Conservation (phyloP, 2,888 invertebrate species). For the Hecatera dysodea region DNA sequence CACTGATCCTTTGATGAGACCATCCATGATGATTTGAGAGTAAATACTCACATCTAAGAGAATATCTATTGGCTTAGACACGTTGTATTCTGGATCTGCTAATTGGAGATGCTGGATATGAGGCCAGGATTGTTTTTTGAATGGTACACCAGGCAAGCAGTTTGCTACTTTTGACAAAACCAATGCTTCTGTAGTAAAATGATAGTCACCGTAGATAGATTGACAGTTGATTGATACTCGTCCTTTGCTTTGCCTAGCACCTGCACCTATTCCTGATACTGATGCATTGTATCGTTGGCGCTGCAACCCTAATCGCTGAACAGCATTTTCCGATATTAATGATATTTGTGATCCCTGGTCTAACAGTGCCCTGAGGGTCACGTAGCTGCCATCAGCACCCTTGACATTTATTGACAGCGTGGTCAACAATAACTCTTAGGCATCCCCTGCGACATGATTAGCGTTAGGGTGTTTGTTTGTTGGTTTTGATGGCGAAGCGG, state of each 20-base stretch:
- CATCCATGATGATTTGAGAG: conserved; percentile 15
- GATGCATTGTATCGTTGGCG: no score
- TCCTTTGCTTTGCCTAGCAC: no score
- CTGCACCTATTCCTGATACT: no score
- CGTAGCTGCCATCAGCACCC: neutral
- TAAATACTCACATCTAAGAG: conserved; percentile 14
- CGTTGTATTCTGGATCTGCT: conserved; percentile 16
- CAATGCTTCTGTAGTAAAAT: conserved; percentile 12
- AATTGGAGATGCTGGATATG: conserved; percentile 9
- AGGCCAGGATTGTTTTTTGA: conserved; percentile 15
- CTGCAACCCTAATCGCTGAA: neutral
- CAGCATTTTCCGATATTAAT: conserved; percentile 18
- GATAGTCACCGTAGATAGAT: conserved; percentile 12
- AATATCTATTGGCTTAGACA: conserved; percentile 7
- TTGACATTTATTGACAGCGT: neutral
- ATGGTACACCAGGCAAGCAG: neutral
- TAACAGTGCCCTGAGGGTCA: conserved; percentile 5
- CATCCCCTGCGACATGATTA: conserved; percentile 10
- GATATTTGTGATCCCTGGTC: conserved; percentile 16
- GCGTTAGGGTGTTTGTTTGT: neutral
- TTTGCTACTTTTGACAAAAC: conserved; percentile 11
- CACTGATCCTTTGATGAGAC: conserved; percentile 15
- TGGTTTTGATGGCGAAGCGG: conserved; percentile 1
- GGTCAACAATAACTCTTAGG: conserved; percentile 4
- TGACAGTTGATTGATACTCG: no score